Base-by-base conservation (phyloP, 2,113 vertebrate genomes). In the Abramis brama region DNA sequence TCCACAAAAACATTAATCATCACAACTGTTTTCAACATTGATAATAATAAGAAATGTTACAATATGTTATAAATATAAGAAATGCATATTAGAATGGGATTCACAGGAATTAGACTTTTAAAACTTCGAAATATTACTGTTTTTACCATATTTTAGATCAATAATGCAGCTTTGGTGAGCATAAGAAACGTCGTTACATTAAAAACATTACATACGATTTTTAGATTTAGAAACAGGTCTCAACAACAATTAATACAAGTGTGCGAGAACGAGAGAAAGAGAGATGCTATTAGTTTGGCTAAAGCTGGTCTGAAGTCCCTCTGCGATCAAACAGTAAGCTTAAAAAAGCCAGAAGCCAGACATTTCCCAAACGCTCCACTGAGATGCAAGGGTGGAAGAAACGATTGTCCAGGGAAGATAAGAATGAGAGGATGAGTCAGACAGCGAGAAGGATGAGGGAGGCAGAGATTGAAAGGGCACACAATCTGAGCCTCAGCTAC, bases 251-350 rank as follows among this genome's bases (percentile, higher is more conserved):
- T 36, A 45, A 12, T 23, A n/a, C 21, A 45, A 81, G 85, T 78
- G 82, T 64, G 15, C 19, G 82, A 90, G 74, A 36, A 11, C 59
- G n/a, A 81, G 23, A 77, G 84, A 89, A 68, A 36, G 12, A 59
- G 30, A 85, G 10, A 77, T 5, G 12, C 19, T 2, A 43, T 27
- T 62, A 84, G 27, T 43, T 30, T 47, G 64, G 52, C 17, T 64
- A 45, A 70, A 78, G 21, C 59, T 78, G 59, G 30, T 77, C 19
- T 66, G 17, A 66, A 85, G 36, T 30, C 55, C 43, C 45, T 79
- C 64, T 71, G 47, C 55, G 43, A 79, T 77, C 45, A 79, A 79
- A 85, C 76, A 23, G 5, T 23, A 21, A 50, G 25, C 60, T 60
- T 23, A 50, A 81, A 64, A 81, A 81, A 81, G 39, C 23, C 75